Base-by-base conservation (phyloP, 2,113 vertebrate species). In the Notiomystis cincta region DNA sequence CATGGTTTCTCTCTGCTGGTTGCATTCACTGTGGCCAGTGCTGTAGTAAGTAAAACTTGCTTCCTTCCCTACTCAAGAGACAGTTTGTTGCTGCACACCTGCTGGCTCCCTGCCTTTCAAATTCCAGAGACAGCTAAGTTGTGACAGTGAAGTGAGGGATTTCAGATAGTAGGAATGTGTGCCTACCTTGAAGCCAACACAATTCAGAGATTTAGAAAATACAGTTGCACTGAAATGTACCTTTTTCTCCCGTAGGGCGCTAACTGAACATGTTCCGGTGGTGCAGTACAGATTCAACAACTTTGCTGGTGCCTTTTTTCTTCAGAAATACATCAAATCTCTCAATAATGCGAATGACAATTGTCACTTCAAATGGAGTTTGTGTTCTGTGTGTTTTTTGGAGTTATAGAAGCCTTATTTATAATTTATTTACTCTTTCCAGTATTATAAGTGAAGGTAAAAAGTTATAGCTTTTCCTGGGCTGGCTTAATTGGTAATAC, bases 311-410 rank as follows among this genome's bases (percentile, higher is more conserved):
- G 78, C 89, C 84, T 95, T 89, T 82, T 56, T 90, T 80, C 58
- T 90, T 89, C 91, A 82, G 69, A 76, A 95, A 95, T 94, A 97
- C 97, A 96, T 98, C 97, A 82, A 45, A 56, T 91, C 87, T 97
- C 44, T 65, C 89, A 93, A 97, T 92, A 98, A 98, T 97, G 87
- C 95, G 95, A 98, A 97, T 88, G 76, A 75, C 93, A 92, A 73
- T 92, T 97, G 80, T 92, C 65, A n/a, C 62, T 94, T 76, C 65
- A 88, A 89, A 92, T 67, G 76, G 88, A 95, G 56, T 91, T 94
- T 75, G 88, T 87, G 89, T 97, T 96, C 82, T 91, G 94, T 60
- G 60, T 93, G 45, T 53, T 94, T 97, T 97, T 95, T 94, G 79
- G 90, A 93, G 82, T 60, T 88, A 65, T 72, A 73, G 85, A 67